Evolutionary conservation across 2,888 invertebrate species (phyloP).

Genomic region (Eupithecia dodoneata): DNA sequence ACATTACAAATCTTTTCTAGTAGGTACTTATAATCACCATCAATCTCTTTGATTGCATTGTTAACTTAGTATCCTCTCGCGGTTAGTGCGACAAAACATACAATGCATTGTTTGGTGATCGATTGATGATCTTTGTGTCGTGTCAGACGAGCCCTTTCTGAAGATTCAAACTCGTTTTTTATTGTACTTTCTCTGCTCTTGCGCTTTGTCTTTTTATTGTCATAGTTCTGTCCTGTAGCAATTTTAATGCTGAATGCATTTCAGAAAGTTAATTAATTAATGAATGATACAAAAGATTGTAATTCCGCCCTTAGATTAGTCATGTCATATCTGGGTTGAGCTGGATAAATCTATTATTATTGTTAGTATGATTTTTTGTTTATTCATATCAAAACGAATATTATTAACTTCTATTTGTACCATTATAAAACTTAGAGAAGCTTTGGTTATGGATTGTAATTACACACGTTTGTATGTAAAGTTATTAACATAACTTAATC

Average conservation of each 20-base stretch:
- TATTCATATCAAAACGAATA: not conserved
- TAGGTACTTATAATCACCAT: slow-evolving; percentile 18
- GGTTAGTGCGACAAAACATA: slow-evolving; percentile 48
- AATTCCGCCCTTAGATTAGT: not conserved
- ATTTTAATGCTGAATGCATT: not conserved
- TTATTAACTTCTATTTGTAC: not conserved
- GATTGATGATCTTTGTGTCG: slow-evolving; percentile 37
- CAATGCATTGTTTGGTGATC: slow-evolving; percentile 45
- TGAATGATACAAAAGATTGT: not conserved
- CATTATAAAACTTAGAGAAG: not conserved
- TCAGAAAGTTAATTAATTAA: not conserved
- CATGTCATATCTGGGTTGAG: not conserved
- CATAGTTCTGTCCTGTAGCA: not conserved
- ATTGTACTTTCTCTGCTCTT: not conserved
- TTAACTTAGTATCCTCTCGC: slow-evolving; percentile 47
- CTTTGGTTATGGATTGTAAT: not conserved
- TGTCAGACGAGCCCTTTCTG: not conserved
- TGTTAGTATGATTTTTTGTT: no score
- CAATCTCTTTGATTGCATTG: slow-evolving; percentile 44
- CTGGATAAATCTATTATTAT: not conserved
- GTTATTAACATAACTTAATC: not conserved
- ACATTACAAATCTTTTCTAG: not conserved
- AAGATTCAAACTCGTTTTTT: not conserved
- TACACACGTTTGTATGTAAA: not conserved
- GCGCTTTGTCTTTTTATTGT: not conserved